Conservation (phyloP, 2,888 invertebrate species). For the Agrotis segetum region DNA sequence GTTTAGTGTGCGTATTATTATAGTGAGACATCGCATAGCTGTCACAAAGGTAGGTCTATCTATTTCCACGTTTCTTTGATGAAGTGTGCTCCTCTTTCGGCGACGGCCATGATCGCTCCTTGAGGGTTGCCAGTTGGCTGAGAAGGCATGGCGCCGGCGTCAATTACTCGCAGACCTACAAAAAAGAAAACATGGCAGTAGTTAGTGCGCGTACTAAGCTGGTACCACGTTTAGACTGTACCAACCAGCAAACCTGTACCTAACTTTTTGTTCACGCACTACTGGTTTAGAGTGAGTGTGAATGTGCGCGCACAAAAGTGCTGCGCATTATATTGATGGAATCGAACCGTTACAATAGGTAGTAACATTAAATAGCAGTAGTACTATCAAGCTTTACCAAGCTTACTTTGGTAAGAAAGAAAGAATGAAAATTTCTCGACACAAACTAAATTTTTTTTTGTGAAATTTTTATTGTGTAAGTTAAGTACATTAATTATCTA, state of each 20-base stretch:
- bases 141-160: constrained; percentile 90
- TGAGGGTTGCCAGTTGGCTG: constrained; percentile 89
- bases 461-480: no score
- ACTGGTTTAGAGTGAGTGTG: no score
- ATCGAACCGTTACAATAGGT: no score
- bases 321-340: no score
- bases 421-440: no score
- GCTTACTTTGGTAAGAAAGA: neutral
- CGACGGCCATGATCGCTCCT: constrained; percentile 90
- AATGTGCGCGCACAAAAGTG: no score
- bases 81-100: constrained; percentile 86
- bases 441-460: no score
- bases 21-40: constrained; percentile 1
- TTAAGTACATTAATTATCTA: no score
- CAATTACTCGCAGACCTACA: constrained; percentile 86
- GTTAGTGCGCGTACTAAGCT: neutral
- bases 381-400: neutral
- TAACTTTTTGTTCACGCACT: no score
- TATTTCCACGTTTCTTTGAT: constrained; percentile 68
- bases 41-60: neutral
- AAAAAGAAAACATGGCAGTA: neutral
- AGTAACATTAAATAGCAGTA: no score
- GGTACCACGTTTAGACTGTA: no score
- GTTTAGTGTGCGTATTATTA: constrained; percentile 9
- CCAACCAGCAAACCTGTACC: no score